A percentile compares a stretch with the other conserved stretches of the same genome.
Conservation (phyloP, 2,797 vertebrate genomes). For the Cyprinella venusta region DNA sequence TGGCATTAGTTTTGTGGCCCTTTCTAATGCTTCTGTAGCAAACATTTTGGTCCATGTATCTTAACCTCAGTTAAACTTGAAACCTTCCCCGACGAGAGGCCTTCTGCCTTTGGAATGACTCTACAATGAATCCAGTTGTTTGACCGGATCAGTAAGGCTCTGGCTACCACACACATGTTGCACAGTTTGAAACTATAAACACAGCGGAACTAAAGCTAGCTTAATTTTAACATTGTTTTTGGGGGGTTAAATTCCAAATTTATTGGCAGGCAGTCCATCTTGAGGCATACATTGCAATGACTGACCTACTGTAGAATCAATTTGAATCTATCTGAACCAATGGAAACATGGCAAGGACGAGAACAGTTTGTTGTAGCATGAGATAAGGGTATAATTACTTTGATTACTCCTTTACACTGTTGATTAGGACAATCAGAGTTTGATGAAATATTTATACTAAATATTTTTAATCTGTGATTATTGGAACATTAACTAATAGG, state of each 20-base stretch:
- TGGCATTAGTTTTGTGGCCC: constrained; percentile 11
- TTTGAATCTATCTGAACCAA: constrained; percentile 7
- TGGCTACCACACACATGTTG: constrained; percentile 51
- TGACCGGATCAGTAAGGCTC: constrained; percentile 42
- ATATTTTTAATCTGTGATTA: constrained; percentile 36
- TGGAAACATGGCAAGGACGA: constrained; percentile 19
- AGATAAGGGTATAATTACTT: constrained; percentile 22
- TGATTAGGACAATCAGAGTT: constrained; percentile 34
- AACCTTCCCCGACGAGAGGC: constrained; percentile 5
- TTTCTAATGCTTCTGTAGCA: background rate
- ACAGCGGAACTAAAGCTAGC: constrained; percentile 2
- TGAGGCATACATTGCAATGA: constrained; percentile 11
- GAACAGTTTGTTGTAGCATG: background rate
- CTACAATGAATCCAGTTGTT: constrained; percentile 30
- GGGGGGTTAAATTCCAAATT: background rate
- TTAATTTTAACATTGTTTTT: background rate
- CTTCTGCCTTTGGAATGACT: constrained; percentile 50
- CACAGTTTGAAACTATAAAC: constrained; percentile 13
- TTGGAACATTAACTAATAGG: constrained; percentile 9
- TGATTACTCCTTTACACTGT: constrained; percentile 31
- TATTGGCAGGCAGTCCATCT: constrained; percentile 3
- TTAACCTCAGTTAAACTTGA: constrained; percentile 24
- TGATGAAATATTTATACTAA: constrained; percentile 25
- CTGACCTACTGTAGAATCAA: background rate
- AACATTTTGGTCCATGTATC: constrained; percentile 30